phyloP scores from a whole-genome alignment of 2,797 vertebrate genomes.

The Margarornis squamiger region DNA sequence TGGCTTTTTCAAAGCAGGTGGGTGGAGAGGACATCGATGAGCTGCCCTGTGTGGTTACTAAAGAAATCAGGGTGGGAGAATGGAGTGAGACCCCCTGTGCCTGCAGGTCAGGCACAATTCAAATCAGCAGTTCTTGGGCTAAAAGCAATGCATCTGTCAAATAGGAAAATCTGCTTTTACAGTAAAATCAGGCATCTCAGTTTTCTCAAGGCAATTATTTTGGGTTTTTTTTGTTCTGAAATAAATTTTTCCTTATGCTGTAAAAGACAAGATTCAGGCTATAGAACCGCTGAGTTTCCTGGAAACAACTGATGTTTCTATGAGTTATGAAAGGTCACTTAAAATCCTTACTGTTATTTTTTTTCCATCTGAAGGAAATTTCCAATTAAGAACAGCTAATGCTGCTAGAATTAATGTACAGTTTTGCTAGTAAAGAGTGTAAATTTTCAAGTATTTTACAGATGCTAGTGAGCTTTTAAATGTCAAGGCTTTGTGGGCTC shows the following conservation, averaged over 20 bases:
- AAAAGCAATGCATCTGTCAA: neutral
- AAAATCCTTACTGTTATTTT: neutral
- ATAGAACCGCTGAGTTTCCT: neutral
- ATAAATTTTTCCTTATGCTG: neutral
- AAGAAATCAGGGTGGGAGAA: neutral
- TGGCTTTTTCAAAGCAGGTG: neutral
- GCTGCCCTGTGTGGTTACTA: neutral
- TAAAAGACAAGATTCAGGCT: neutral
- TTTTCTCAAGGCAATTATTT: neutral
- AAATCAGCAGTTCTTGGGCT: neutral
- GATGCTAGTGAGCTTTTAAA: neutral
- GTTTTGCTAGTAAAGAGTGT: neutral
- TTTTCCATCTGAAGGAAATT: neutral
- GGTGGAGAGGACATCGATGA: neutral
- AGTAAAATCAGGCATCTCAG: neutral
- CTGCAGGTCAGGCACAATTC: neutral
- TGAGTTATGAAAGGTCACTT: neutral
- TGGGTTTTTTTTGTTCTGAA: neutral
- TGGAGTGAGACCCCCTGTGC: neutral
- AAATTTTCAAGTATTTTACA: neutral
- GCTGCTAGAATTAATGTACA: neutral
- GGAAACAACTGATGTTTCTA: neutral
- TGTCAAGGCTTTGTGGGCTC: neutral
- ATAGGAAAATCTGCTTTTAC: neutral
- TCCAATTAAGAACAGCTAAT: neutral